A percentile compares a stretch with the other conserved stretches of the same genome.
These are phyloP conservation scores for Propsilocerus akamusi DNA, from an alignment of 1,140 invertebrate species.

Conservation along the genomic window DNA sequence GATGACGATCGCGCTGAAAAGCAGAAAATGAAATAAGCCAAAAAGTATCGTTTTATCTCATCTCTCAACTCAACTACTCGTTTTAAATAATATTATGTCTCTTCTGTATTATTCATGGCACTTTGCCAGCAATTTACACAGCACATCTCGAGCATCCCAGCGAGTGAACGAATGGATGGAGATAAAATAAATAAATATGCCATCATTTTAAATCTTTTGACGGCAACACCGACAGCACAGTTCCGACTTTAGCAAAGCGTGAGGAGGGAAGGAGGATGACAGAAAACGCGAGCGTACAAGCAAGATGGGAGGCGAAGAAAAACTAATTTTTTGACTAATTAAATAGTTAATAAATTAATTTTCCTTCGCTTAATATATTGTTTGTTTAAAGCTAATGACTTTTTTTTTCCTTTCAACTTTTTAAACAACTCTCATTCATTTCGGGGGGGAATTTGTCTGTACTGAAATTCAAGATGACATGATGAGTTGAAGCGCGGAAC, in stretches of 20 bases:
- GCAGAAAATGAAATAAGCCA: too few species aligned
- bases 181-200: conserved; percentile 2
- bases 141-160: not conserved
- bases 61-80: conserved; percentile 2
- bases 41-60: conserved; percentile 4
- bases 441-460: not conserved
- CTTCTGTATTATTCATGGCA: conserved; percentile 1
- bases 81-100: conserved; percentile 4
- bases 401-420: not conserved
- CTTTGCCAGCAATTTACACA: conserved; percentile 1
- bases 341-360: conserved; percentile 4
- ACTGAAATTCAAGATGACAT: not conserved
- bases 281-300: not conserved
- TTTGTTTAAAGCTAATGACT: conserved; percentile 3
- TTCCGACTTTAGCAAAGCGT: not conserved
- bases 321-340: conserved; percentile 2
- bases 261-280: not conserved
- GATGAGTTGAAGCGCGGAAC: not conserved
- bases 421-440: not conserved
- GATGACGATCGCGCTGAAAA: too few species aligned
- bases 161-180: not conserved
- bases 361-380: conserved; percentile 1
- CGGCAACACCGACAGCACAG: not conserved
- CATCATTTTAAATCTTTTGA: conserved; percentile 3
- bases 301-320: not conserved